Evolutionary conservation across 2,113 vertebrate species (phyloP), one percentile per base, ranked within the genome.

Genomic region (Xerus inauris): DNA sequence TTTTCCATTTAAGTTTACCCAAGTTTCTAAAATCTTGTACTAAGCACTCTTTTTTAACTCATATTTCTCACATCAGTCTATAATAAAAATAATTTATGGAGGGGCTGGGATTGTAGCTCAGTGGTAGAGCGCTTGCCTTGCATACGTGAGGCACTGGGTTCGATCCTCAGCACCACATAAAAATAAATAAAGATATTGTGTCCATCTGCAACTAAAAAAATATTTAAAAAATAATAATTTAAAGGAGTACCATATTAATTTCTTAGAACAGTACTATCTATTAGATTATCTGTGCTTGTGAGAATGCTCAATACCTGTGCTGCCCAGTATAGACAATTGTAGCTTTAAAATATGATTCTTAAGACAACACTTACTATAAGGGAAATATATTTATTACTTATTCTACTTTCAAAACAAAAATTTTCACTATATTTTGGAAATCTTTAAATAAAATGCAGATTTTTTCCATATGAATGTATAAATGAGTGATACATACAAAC

Each of bases 371-470:
- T 30, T 76, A 57, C 12, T 86, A 75, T 49, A 62, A 76, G 49
- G n/a, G 67, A 96, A 87, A 83, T 83, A 77, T 62, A 76, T 76
- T 76, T 14, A 76, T 51, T 72, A 71, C 26, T 71, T 49, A 93
- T 72, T 86, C 79, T 28, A 72, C 73, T 89, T 79, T 71, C 11
- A 84, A 89, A 54, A 64, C 24, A 59, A 79, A 89, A 77, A 8
- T 95, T 95, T 51, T n/a, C 69, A 26, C 49, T 71, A 35, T 35
- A 30, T 20, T 89, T 76, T 82, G 22, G 64, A 79, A 85, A n/a
- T 85, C 45, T 80, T 86, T 96, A 38, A 89, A 47, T 80, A 64
- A 54, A 85, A 72, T 73, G 38, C 57, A 59, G 45, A 30, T 69
- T 5, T 67, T 64, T 89, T 80, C 35, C 57, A 65, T 20, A 38